phyloP scores from a whole-genome alignment of 2,797 vertebrate species.

The Leptodactylus fallax region DNA sequence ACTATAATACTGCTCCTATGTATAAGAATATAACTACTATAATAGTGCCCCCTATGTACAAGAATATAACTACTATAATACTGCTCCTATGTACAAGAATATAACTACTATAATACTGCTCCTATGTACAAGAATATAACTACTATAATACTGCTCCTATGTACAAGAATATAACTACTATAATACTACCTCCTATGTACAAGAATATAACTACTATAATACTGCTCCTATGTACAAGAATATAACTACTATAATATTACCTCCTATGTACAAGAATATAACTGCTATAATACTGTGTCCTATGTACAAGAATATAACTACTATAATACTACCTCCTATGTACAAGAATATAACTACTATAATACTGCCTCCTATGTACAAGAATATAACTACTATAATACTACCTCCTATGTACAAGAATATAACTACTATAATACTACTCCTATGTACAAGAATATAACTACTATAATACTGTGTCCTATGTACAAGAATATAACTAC shows the following conservation, averaged over 20 bases:
- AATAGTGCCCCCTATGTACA: no score
- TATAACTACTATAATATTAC: slow-evolving; percentile 2
- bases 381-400: slow-evolving; percentile 9
- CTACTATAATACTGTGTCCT: background rate
- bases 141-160: background rate
- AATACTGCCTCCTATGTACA: background rate
- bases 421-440: background rate
- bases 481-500: slow-evolving; percentile 2
- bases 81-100: background rate
- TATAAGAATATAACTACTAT: no score
- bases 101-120: background rate
- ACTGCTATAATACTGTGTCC: background rate
- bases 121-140: background rate
- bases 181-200: background rate
- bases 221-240: background rate
- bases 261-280: slow-evolving; percentile 11
- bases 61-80: slow-evolving; percentile 14
- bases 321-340: background rate
- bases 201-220: slow-evolving; percentile 10
- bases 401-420: background rate
- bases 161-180: slow-evolving; percentile 8
- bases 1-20: no score
- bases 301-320: slow-evolving; percentile 9
- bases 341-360: background rate
- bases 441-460: slow-evolving; percentile 14